These are phyloP conservation scores for Geopemphigus sp. DNA, from an alignment of 1,140 invertebrate species.

Conservation along the genomic window DNA sequence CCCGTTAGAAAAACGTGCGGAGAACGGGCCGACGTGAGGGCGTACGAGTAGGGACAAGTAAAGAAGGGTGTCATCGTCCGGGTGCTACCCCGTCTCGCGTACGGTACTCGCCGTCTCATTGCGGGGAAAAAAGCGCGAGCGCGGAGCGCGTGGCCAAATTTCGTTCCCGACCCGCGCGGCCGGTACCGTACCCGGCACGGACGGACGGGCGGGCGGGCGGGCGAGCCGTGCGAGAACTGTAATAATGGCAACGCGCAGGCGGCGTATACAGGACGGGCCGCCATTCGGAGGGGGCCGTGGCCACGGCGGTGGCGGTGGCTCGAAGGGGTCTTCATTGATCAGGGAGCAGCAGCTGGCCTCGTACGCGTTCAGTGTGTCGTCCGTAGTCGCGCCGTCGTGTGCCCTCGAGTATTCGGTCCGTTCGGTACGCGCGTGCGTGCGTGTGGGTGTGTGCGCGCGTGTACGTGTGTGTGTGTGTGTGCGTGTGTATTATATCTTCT, in stretches of 20 bases:
- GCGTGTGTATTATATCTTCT: background rate
- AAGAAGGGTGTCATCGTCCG: no score
- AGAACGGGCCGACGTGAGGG: background rate
- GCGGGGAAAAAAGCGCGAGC: background rate
- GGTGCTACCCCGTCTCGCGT: background rate
- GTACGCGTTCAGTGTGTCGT: constrained; percentile 38
- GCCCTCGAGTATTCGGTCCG: constrained; percentile 37
- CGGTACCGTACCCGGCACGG: background rate
- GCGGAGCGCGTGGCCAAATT: background rate
- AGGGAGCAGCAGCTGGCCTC: constrained; percentile 49
- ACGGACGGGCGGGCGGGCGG: no score
- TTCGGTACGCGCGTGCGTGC: constrained; percentile 5
- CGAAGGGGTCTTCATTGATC: constrained; percentile 51
- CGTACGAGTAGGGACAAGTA: no score
- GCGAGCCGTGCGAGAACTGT: no score
- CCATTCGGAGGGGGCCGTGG: background rate
- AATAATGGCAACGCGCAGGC: constrained; percentile 38
- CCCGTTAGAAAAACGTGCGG: background rate
- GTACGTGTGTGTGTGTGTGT: background rate
- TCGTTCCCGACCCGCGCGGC: background rate
- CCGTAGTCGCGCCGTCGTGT: constrained; percentile 11
- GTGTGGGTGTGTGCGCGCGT: background rate
- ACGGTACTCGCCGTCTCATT: no score
- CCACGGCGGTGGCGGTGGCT: background rate
- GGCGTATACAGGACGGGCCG: background rate